Evolutionary conservation across 1,140 invertebrate genomes (phyloP).

Genomic region (Whitmania pigra): DNA sequence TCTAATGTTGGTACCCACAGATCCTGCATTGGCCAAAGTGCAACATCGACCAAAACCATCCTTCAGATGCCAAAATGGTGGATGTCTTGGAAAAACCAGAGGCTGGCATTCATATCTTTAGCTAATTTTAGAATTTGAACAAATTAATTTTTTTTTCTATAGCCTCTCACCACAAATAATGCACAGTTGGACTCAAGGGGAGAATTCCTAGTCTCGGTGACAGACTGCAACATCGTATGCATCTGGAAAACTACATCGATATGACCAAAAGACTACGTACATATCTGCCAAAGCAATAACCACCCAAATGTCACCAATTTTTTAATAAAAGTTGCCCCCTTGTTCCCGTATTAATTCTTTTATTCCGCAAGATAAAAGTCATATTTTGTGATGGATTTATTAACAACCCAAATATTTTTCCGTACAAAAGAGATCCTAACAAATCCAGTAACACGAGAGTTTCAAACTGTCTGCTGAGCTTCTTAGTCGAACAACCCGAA

Average conservation of each 20-base stretch:
- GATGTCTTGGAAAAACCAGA: conserved; percentile 17
- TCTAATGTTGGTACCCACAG: background rate
- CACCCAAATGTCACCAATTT: too few relatives aligned
- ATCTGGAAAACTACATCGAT: conserved; percentile 1
- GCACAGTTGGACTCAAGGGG: background rate
- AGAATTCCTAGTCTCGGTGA: conserved; percentile 1
- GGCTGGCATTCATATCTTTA: background rate
- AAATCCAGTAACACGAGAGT: too few relatives aligned
- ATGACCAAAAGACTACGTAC: too few relatives aligned
- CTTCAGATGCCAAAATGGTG: background rate
- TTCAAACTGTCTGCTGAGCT: conserved; percentile 5
- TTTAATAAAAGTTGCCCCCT: too few relatives aligned
- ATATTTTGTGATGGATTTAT: background rate
- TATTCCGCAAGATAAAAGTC: background rate
- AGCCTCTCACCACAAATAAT: conserved; percentile 1
- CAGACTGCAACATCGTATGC: conserved; percentile 17
- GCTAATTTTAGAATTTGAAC: background rate
- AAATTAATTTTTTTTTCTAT: background rate
- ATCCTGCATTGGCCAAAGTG: conserved; percentile 15
- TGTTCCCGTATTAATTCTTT: too few relatives aligned
- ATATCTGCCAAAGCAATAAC: too few relatives aligned
- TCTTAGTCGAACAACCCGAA: conserved; percentile 38
- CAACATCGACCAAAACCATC: background rate
- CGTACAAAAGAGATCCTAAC: too few relatives aligned
- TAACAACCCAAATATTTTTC: background rate